A percentile compares a stretch with the other conserved stretches of the same genome.
Evolutionary conservation across 1,140 invertebrate genomes (phyloP).

Genomic region (Hycleus phaleratus): DNA sequence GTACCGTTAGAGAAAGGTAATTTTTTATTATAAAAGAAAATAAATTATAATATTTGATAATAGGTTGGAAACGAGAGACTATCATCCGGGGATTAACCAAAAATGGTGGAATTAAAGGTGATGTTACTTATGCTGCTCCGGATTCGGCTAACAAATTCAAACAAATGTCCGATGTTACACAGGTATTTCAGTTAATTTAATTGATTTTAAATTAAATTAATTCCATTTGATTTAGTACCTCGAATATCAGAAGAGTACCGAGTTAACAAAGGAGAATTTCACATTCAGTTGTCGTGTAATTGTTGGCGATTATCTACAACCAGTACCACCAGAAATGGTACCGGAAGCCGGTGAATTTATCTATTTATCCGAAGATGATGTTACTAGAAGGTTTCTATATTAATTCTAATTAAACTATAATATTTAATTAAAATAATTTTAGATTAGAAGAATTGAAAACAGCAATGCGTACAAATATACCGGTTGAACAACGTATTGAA

Average conservation of each 20-base stretch:
- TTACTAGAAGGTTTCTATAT: conserved; percentile 47
- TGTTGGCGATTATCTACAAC: conserved; percentile 82
- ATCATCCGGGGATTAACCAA: conserved; percentile 76
- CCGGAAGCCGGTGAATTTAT: conserved; percentile 48
- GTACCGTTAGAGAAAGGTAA: conserved; percentile 63
- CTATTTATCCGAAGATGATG: conserved; percentile 54
- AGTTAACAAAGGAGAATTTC: conserved; percentile 79
- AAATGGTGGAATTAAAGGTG: conserved; percentile 70
- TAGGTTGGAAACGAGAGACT: conserved; percentile 81
- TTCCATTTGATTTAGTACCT: conserved; percentile 52
- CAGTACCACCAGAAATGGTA: conserved; percentile 48
- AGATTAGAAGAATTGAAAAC: conserved; percentile 53
- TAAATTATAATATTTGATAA: background rate
- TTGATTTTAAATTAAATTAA: background rate
- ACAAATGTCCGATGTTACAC: conserved; percentile 64
- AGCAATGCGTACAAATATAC: conserved; percentile 48
- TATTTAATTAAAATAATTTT: background rate
- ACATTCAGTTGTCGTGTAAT: conserved; percentile 82
- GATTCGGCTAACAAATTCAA: conserved; percentile 69
- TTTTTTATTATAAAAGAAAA: background rate
- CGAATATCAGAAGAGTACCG: conserved; percentile 64
- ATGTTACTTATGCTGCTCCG: conserved; percentile 84
- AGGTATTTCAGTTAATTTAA: conserved; percentile 43
- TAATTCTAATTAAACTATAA: background rate
- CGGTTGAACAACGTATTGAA: conserved; percentile 58